phyloP scores from a whole-genome alignment of 2,888 invertebrate genomes.

The Eueremaeus valkanovi region DNA sequence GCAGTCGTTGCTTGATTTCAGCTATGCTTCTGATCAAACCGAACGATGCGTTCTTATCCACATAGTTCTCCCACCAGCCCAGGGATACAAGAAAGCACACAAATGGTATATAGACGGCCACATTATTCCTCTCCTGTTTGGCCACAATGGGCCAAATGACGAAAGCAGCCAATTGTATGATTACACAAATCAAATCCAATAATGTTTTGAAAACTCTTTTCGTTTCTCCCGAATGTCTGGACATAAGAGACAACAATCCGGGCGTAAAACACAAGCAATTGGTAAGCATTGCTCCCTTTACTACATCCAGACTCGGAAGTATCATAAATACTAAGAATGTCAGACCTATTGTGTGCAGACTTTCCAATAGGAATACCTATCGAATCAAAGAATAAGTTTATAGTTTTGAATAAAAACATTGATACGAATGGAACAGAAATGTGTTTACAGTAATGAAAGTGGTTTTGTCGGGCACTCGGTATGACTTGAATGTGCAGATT shows the following conservation, averaged over 20 bases:
- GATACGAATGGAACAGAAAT: neutral
- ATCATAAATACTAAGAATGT: slow-evolving; percentile 80
- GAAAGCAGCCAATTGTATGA: slow-evolving; percentile 83
- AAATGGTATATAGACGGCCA: slow-evolving; percentile 63
- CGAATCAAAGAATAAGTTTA: neutral
- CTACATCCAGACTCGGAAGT: slow-evolving; percentile 84
- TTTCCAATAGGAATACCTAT: slow-evolving; percentile 73
- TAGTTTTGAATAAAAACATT: too few relatives aligned
- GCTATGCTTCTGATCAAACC: slow-evolving; percentile 69
- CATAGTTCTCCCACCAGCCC: slow-evolving; percentile 98
- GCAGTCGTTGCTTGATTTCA: slow-evolving; percentile 72
- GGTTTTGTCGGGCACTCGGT: slow-evolving; percentile 65
- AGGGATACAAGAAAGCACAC: slow-evolving; percentile 79
- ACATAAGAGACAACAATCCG: slow-evolving; percentile 71
- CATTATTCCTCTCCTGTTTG: slow-evolving; percentile 52
- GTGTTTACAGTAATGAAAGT: slow-evolving; percentile 60
- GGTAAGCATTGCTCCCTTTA: slow-evolving; percentile 92
- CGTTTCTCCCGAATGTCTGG: slow-evolving; percentile 70
- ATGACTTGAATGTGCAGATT: slow-evolving; percentile 86
- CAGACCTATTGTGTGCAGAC: slow-evolving; percentile 79
- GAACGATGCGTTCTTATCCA: slow-evolving; percentile 76
- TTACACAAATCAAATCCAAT: slow-evolving; percentile 73
- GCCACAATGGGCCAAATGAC: slow-evolving; percentile 72
- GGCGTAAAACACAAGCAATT: slow-evolving; percentile 92
- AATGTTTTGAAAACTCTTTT: slow-evolving; percentile 49